Percentiles rank a stretch among this genome's conserved stretches.
Evolutionary conservation across 2,113 vertebrate species (phyloP).

Genomic region (Heloderma charlesbogerti): DNA sequence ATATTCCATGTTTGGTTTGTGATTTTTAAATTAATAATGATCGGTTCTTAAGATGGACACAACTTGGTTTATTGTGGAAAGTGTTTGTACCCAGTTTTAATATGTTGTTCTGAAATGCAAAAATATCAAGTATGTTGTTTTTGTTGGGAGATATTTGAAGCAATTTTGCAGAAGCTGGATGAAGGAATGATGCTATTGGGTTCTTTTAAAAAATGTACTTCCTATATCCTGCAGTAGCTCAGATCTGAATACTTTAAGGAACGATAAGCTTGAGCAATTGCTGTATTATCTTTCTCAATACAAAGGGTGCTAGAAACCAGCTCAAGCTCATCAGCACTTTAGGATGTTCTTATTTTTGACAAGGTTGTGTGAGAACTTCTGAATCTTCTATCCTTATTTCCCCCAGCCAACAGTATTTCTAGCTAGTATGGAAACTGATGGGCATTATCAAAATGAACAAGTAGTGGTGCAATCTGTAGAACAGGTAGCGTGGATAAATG

Average conservation of each 20-base stretch:
- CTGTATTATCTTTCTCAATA: conserved; percentile 69
- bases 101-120: conserved; percentile 65
- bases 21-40: conserved; percentile 71
- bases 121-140: conserved; percentile 61
- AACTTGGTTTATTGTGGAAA: conserved; percentile 63
- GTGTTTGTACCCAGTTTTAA: conserved; percentile 68
- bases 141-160: conserved; percentile 53
- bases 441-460: background rate
- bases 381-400: conserved; percentile 70
- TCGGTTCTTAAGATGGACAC: conserved; percentile 67
- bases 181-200: conserved; percentile 63
- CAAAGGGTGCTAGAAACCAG: conserved; percentile 76
- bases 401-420: background rate
- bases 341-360: conserved; percentile 65
- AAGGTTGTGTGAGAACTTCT: conserved; percentile 74
- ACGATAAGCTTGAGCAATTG: conserved; percentile 67
- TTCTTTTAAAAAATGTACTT: conserved; percentile 51
- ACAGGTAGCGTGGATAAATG: background rate
- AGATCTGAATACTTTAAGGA: conserved; percentile 54
- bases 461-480: background rate
- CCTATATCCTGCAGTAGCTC: conserved; percentile 60
- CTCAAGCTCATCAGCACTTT: conserved; percentile 81
- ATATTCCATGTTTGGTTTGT: conserved; percentile 74
- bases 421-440: background rate
- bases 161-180: conserved; percentile 36